Conservation (phyloP, 1,140 invertebrate genomes). For the Danaus melanippus region DNA sequence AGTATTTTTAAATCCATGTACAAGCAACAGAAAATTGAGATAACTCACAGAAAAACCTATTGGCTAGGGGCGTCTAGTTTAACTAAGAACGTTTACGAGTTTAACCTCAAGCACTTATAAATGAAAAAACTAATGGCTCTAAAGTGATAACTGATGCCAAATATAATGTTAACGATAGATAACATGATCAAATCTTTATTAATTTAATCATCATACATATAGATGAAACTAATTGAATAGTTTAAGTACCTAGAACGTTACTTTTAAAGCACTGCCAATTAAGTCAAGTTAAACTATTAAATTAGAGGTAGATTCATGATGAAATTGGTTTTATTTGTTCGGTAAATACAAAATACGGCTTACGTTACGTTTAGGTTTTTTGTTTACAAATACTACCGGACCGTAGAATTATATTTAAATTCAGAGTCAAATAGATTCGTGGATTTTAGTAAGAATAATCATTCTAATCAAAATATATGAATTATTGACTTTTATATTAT, state of each 20-base stretch:
- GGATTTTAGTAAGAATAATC: no score
- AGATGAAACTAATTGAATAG: conserved; percentile 9
- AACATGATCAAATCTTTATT: conserved; percentile 14
- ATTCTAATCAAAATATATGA: no score
- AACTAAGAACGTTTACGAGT: background rate
- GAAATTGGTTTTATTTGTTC: conserved; percentile 1
- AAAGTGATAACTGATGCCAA: conserved; percentile 60
- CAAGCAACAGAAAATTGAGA: no score
- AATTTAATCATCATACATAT: conserved; percentile 17
- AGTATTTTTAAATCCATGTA: no score
- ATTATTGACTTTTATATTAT: no score
- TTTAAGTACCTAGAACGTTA: conserved; percentile 27
- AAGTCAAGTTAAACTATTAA: conserved; percentile 38
- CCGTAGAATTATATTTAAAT: no score
- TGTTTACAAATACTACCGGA: no score
- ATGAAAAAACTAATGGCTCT: conserved; percentile 31
- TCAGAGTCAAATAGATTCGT: no score
- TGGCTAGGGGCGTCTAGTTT: conserved; percentile 6
- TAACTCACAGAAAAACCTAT: no score
- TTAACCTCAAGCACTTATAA: conserved; percentile 3
- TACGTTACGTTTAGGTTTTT: no score
- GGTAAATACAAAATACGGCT: no score
- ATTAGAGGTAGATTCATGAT: conserved; percentile 10
- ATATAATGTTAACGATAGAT: conserved; percentile 24
- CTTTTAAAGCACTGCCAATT: conserved; percentile 62